Percentiles rank a stretch among this genome's conserved stretches.
phyloP scores from a whole-genome alignment of 2,113 vertebrate genomes.

The Nesoenas mayeri region DNA sequence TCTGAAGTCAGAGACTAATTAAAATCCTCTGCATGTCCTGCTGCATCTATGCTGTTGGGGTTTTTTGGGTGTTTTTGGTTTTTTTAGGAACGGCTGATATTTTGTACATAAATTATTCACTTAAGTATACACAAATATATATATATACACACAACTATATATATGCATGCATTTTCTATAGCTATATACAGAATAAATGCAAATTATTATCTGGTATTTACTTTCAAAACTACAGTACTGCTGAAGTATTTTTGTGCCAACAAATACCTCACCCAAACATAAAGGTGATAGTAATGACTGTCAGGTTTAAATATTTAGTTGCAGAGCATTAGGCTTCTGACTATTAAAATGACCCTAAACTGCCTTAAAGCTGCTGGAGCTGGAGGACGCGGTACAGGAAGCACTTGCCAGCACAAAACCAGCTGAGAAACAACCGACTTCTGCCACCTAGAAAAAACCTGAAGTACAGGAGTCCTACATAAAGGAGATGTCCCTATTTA shows the following conservation, averaged over 20 bases:
- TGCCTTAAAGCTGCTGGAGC: neutral
- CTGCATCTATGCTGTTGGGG: neutral
- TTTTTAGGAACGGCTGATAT: constrained; percentile 1
- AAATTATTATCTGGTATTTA: neutral
- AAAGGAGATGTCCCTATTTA: neutral
- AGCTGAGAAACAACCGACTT: neutral
- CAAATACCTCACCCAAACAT: neutral
- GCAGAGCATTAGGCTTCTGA: neutral
- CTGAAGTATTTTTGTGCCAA: neutral
- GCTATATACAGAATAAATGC: neutral
- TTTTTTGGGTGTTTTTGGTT: neutral
- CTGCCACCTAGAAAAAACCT: neutral
- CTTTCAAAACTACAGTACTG: neutral
- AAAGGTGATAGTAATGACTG: neutral
- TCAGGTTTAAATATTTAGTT: neutral
- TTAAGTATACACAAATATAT: neutral
- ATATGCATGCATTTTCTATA: neutral
- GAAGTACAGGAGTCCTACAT: neutral
- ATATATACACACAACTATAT: neutral
- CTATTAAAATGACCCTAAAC: neutral
- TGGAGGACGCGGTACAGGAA: accelerated
- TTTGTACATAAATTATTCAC: neutral
- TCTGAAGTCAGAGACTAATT: constrained; percentile 48
- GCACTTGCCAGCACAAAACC: neutral
- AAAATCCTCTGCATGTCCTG: constrained; percentile 33